Evolutionary conservation across 2,797 vertebrate genomes (phyloP).

Genomic region (Betta splendens): DNA sequence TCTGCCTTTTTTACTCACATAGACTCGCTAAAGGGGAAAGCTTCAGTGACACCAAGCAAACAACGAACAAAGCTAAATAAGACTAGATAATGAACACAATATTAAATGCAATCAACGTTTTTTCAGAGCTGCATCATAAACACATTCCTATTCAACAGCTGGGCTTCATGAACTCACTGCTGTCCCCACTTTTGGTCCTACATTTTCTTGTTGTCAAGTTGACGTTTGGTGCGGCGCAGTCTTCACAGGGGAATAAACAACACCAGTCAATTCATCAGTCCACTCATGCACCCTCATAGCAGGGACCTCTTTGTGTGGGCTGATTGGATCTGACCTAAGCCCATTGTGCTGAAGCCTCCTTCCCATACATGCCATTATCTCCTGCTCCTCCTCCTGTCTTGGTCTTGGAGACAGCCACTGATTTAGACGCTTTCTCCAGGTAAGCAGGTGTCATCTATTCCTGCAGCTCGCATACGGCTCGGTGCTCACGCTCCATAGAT

Average conservation of each 20-base stretch:
- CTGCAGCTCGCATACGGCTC: conserved; percentile 50
- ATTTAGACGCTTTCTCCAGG: conserved; percentile 70
- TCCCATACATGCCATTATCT: conserved; percentile 62
- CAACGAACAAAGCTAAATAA: too few species aligned
- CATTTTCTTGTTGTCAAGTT: conserved; percentile 45
- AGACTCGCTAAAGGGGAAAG: too few species aligned
- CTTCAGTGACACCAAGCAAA: too few species aligned
- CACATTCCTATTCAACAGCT: conserved; percentile 47
- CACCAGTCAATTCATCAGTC: conserved; percentile 62
- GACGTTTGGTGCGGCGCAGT: conserved; percentile 61
- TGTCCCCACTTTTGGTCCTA: conserved; percentile 51
- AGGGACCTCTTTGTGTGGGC: conserved; percentile 64
- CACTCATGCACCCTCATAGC: conserved; percentile 63
- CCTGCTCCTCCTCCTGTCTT: conserved; percentile 34
- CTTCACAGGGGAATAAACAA: conserved; percentile 64
- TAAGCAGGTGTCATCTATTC: conserved; percentile 77
- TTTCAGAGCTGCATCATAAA: too few species aligned
- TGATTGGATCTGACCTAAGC: conserved; percentile 70
- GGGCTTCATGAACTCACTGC: conserved; percentile 49
- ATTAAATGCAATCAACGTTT: too few species aligned
- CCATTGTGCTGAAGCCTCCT: conserved; percentile 61
- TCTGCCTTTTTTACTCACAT: too few species aligned
- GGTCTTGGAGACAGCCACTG: conserved; percentile 53
- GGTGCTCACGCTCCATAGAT: conserved; percentile 60
- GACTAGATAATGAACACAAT: too few species aligned